phyloP scores from a whole-genome alignment of 2,113 vertebrate species.

The Egretta garzetta region DNA sequence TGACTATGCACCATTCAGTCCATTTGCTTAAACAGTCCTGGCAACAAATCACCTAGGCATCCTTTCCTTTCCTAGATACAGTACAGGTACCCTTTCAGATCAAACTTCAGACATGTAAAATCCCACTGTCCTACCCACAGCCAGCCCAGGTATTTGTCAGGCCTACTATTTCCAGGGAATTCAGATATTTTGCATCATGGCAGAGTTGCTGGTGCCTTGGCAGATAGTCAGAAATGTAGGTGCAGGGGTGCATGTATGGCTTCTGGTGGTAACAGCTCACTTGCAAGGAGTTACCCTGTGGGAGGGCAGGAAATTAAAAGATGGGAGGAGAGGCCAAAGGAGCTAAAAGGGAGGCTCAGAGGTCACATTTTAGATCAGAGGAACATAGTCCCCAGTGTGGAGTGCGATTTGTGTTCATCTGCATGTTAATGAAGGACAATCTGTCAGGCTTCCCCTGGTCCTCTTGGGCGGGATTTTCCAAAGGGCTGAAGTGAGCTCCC shows the following conservation, averaged over 20 bases:
- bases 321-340: neutral
- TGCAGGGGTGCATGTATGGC: neutral
- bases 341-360: neutral
- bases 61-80: neutral
- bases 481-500: neutral
- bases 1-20: rapidly evolving
- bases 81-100: neutral
- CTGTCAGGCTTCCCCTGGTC: neutral
- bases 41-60: neutral
- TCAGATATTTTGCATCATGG: neutral
- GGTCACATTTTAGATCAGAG: neutral
- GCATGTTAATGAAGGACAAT: neutral
- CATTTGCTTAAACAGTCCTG: neutral
- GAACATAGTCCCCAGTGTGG: neutral
- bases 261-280: neutral
- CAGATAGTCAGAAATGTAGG: neutral
- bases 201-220: neutral
- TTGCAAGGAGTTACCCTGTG: neutral
- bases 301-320: neutral
- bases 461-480: neutral
- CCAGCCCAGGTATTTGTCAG: neutral
- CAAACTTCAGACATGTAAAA: neutral
- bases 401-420: neutral
- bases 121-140: neutral
- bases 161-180: neutral